Evolutionary conservation across 2,113 vertebrate species (phyloP).

Genomic region (Rhynchomys soricoides): DNA sequence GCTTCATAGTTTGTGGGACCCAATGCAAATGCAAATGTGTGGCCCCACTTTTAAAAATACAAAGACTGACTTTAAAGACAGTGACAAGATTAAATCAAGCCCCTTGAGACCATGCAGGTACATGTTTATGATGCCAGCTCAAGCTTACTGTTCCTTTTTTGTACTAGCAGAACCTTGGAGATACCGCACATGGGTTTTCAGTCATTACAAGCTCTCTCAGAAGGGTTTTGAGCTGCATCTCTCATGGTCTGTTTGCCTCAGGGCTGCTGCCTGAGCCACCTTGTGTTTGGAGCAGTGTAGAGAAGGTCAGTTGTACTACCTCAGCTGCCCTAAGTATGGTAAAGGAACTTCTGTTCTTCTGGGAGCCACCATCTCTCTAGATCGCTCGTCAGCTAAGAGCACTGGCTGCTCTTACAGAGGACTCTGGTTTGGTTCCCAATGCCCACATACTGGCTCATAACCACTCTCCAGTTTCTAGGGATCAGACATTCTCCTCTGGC

Average conservation of each 20-base stretch:
- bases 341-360: background rate
- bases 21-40: background rate
- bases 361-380: background rate
- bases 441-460: background rate
- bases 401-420: background rate
- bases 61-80: background rate
- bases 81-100: background rate
- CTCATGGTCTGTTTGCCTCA: background rate
- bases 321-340: no score
- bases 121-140: accelerated
- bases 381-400: background rate
- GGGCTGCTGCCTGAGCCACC: background rate
- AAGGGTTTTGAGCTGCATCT: background rate
- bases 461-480: background rate
- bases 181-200: background rate
- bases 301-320: background rate
- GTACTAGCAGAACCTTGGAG: background rate
- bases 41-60: background rate
- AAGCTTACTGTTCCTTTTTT: background rate
- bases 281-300: background rate
- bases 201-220: background rate
- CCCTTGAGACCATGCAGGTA: background rate
- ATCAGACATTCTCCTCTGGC: background rate
- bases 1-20: background rate
- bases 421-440: background rate